A percentile compares a stretch with the other conserved stretches of the same genome.
Conservation (phyloP, 2,888 invertebrate species). For the Nemotelus nigrinus region DNA sequence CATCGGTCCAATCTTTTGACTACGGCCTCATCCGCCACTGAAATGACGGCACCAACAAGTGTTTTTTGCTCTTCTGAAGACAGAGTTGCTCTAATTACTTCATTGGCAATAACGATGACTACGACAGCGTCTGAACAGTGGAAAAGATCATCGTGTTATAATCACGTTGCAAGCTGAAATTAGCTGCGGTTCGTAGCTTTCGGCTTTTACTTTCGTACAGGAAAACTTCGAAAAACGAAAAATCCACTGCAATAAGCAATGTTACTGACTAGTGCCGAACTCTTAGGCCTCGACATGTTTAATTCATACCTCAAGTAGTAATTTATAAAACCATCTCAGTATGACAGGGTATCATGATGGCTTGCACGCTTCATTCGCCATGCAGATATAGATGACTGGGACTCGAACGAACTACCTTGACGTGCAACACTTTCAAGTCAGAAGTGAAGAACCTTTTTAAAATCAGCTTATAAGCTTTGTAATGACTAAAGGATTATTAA, state of each 20-base stretch:
- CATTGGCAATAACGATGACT: not conserved
- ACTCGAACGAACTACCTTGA: too few relatives aligned
- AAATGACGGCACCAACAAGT: too few relatives aligned
- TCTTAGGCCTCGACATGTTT: slow-evolving; percentile 14
- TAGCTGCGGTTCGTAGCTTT: slow-evolving; percentile 16
- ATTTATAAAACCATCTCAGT: not conserved
- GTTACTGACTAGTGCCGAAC: not conserved
- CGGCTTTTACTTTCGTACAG: slow-evolving; percentile 28
- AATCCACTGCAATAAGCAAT: slow-evolving; percentile 17
- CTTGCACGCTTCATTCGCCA: too few relatives aligned
- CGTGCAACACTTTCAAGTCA: too few relatives aligned
- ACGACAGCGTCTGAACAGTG: not conserved
- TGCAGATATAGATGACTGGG: too few relatives aligned
- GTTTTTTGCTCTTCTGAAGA: not conserved
- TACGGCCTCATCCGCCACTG: too few relatives aligned
- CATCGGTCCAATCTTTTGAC: not conserved
- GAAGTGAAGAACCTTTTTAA: too few relatives aligned
- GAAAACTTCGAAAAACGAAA: not conserved
- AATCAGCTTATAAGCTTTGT: too few relatives aligned
- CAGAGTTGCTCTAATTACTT: slow-evolving; percentile 25
- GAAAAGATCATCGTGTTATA: not conserved
- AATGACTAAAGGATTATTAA: too few relatives aligned
- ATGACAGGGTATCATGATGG: not conserved
- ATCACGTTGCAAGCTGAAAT: slow-evolving; percentile 3
- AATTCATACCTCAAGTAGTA: not conserved